Conservation (phyloP, 2,797 vertebrate species). For the Lemur catta region DNA sequence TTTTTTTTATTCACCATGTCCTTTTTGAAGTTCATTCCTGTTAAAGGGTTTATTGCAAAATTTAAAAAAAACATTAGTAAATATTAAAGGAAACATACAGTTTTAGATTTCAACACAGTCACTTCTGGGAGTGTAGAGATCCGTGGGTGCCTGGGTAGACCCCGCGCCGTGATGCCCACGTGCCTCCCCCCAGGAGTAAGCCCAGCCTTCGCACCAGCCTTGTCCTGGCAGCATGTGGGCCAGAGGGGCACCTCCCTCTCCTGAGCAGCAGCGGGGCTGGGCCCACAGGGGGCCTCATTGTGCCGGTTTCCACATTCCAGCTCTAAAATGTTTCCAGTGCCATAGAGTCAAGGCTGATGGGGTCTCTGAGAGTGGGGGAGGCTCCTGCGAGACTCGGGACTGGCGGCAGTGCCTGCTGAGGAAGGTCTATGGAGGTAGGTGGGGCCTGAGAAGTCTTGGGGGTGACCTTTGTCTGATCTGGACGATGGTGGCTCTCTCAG, state of each 20-base stretch:
- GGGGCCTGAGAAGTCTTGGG: not conserved
- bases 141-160: too few relatives aligned
- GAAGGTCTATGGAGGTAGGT: not conserved
- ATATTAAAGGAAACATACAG: too few relatives aligned
- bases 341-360: fast-evolving
- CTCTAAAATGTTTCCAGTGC: not conserved
- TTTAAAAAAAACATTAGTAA: too few relatives aligned
- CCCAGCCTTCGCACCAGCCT: fast-evolving
- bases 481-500: not conserved
- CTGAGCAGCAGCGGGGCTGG: not conserved
- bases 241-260: too few relatives aligned
- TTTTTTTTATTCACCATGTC: too few relatives aligned
- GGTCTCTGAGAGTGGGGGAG: not conserved
- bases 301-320: not conserved
- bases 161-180: too few relatives aligned
- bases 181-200: not conserved
- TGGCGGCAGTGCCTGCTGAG: not conserved
- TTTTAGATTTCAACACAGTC: too few relatives aligned
- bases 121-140: too few relatives aligned
- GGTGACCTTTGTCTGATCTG: not conserved
- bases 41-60: too few relatives aligned
- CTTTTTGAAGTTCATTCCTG: too few relatives aligned
- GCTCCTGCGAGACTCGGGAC: fast-evolving
- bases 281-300: not conserved
- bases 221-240: fast-evolving